Evolutionary conservation across 64 coral and sea anemone species (phyloP), one percentile per base, ranked within the genome.

Genomic region (Platygyra sinensis): DNA sequence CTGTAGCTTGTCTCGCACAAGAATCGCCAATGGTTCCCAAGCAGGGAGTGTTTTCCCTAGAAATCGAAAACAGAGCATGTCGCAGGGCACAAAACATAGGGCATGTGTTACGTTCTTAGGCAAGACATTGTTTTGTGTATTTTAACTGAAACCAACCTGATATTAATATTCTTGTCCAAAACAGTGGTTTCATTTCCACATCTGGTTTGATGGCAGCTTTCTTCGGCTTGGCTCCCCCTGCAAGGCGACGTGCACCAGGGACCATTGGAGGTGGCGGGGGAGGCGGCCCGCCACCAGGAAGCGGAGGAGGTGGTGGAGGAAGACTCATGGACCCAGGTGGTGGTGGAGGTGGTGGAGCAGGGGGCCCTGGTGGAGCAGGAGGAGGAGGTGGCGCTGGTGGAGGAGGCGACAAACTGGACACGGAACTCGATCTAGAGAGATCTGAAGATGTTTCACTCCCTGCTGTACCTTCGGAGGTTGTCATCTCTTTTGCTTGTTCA

Each of bases 151-250:
- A 77, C 73, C 28, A 85, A 85, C 81, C 81, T 85, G 89, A 89
- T 62, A 89, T 72, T 10, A 99, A 52, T 20, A 99, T 99, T 89
- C 97, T 96, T 57, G 95, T 93, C 97, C 97, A 99, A 86, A 99
- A 99, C 84, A 99, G 84, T n/a, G 97, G 97, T 84, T 94, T 99
- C 97, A 99, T 99, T 62, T 99, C 97, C 22, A 95, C 91, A 24
- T 91, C 94, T n/a, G 97, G 97, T 60, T 99, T 99, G 38, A 90
- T 91, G 31, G 87, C 88, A 7, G 73, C 69, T 74, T 97, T 97
- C 77, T 79, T 93, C 17, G 95, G 95, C 75, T 92, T 90, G 46
- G 80, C 83, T 1, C 72, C 60, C 30, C 73, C 30, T 81, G 24
- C 46, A 27, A 80, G 75, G 18, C 74, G 80, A 64, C 82, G 75